phyloP scores from a whole-genome alignment of 2,113 vertebrate species.

The Laterallus jamaicensis region DNA sequence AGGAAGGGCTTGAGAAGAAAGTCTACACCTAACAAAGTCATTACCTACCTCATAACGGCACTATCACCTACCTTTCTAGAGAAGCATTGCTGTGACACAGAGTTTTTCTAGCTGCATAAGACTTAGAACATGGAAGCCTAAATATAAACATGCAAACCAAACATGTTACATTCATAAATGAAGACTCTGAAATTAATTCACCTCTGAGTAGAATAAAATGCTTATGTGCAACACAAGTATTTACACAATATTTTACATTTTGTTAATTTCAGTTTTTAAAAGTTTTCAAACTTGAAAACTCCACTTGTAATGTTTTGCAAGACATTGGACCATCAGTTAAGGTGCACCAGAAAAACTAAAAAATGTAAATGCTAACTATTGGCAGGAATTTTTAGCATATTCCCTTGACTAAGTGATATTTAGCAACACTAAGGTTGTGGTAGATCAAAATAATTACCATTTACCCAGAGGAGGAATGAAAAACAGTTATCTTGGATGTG shows the following conservation, averaged over 20 bases:
- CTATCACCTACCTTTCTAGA: constrained; percentile 15
- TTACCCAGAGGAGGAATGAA: background rate
- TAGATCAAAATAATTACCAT: background rate
- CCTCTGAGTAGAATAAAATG: background rate
- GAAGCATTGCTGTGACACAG: background rate
- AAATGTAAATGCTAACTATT: background rate
- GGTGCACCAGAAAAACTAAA: background rate
- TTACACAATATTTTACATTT: background rate
- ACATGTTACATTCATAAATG: background rate
- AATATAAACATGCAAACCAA: constrained; percentile 31
- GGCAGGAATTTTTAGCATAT: background rate
- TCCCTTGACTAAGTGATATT: background rate
- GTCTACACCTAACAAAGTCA: background rate
- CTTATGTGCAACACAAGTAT: background rate
- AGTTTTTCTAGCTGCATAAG: background rate
- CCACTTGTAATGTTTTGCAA: background rate
- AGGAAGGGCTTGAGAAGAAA: background rate
- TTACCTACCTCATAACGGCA: background rate
- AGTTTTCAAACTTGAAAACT: background rate
- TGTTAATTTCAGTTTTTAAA: background rate
- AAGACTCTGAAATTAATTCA: background rate
- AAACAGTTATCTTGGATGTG: background rate
- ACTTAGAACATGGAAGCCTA: background rate
- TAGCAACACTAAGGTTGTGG: background rate
- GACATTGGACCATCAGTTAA: background rate